phyloP scores from a whole-genome alignment of 2,888 invertebrate species.

The Agrotis clavis region DNA sequence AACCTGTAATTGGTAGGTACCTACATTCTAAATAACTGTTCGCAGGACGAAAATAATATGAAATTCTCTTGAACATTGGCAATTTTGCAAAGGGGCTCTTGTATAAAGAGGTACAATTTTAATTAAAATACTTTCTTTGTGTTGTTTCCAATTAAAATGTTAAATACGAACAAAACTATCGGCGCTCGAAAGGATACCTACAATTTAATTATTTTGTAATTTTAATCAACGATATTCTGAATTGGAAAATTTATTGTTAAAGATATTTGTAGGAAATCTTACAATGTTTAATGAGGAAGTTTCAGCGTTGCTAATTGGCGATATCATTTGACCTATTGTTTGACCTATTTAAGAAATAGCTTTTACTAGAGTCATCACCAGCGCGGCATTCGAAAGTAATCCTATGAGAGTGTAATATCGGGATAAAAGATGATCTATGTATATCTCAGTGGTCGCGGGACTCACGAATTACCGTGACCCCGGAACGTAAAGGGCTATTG shows the following conservation, averaged over 20 bases:
- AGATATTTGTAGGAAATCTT: neutral
- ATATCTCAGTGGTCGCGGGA: too few species aligned
- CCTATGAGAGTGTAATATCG: too few species aligned
- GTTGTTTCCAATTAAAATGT: constrained; percentile 37
- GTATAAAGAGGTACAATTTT: constrained; percentile 31
- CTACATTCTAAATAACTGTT: constrained; percentile 5
- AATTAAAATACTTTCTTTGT: constrained; percentile 49
- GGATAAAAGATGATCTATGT: too few species aligned
- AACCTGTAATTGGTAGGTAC: constrained; percentile 7
- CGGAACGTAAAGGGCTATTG: too few species aligned
- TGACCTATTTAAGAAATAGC: neutral
- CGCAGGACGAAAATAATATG: constrained; percentile 6
- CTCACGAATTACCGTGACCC: too few species aligned
- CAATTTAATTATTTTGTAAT: constrained; percentile 39
- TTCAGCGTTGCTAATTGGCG: neutral
- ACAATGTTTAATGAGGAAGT: neutral
- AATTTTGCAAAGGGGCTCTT: constrained; percentile 12
- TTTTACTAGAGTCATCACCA: too few species aligned
- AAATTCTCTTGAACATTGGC: constrained; percentile 17
- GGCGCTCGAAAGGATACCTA: constrained; percentile 16
- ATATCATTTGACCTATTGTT: constrained; percentile 11
- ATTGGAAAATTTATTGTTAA: constrained; percentile 9
- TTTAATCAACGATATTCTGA: constrained; percentile 35
- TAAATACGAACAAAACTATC: constrained; percentile 36
- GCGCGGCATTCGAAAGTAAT: too few species aligned